These are phyloP conservation scores for Macaca mulatta DNA, from an alignment of 2,113 vertebrate species.

Conservation along the genomic window DNA sequence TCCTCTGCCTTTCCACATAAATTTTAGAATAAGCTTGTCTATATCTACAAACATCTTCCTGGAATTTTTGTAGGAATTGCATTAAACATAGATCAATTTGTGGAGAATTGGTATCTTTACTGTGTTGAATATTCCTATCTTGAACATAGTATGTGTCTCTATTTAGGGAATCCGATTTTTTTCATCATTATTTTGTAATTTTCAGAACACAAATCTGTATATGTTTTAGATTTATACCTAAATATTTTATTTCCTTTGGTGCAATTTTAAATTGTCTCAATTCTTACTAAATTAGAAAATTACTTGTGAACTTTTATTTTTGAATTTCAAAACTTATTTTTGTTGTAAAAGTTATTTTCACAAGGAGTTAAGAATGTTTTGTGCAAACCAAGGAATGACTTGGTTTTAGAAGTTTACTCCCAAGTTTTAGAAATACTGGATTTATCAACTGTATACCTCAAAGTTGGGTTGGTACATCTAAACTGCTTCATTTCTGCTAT, in stretches of 20 bases:
- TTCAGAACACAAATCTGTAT: neutral
- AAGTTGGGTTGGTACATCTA: neutral
- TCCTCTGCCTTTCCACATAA: neutral
- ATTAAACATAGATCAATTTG: neutral
- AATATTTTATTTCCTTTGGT: neutral
- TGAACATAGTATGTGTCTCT: neutral
- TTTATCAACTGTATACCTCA: neutral
- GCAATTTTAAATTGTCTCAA: neutral
- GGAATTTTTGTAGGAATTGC: neutral
- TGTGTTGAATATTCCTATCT: neutral
- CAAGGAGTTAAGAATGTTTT: neutral
- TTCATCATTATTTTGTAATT: neutral
- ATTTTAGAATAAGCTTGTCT: neutral
- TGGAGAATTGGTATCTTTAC: neutral
- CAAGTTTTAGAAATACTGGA: neutral
- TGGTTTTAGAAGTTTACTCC: neutral
- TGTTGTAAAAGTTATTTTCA: constrained; percentile 2
- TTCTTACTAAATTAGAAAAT: neutral
- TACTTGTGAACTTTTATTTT: neutral
- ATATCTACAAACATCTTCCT: neutral
- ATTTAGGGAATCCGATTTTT: neutral
- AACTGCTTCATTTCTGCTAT: neutral
- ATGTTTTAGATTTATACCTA: neutral
- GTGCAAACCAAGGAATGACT: neutral
- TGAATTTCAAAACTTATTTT: neutral